Evolutionary conservation across 2,888 invertebrate species (phyloP), one percentile per base, ranked within the genome.

Genomic region (Oscheius sp.): DNA sequence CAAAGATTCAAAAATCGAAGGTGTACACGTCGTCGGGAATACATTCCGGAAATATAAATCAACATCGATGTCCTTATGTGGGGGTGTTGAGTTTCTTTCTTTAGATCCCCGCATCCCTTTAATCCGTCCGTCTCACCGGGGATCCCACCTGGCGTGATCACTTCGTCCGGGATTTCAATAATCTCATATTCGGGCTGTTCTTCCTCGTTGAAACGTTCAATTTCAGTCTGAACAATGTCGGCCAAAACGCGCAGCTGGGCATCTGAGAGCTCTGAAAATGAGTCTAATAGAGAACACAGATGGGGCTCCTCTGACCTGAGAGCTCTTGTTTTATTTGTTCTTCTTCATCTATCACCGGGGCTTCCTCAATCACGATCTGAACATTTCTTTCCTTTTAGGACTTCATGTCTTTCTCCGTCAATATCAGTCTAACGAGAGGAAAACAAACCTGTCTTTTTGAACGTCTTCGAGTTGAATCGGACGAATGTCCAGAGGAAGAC

Each of bases 151-250:
- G 25, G 31, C 20, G 29, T 25, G 10, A 64, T 46, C 52, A 65
- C n/a, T 37, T 65, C 53, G 31, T 76, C 74, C 15, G 75, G 78
- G 1, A 78, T 29, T 37, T 78, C 75, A 25, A 78, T 70, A 46
- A 75, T 64, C 58, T 78, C 74, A 52, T 75, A 78, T 10, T 70
- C 74, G 10, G 65, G 12, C 25, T 17, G 48, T 45, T 61, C 52
- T 12, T 70, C 71, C 42, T 73, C 73, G 29, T 34, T 25, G 25
- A 23, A 48, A 45, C 72, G 61, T 46, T 78, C 70, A 48, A 78
- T 72, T 58, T 78, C 74, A 27, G 57, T 64, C 37, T 78, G 78
- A 1, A 78, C 78, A 17, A 75, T 75, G 64, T 78, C 75, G 0
- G 78, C 75, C 42, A 78, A 39, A 33, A 74, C 69, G 1, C 68